Evolutionary conservation across 2,113 vertebrate genomes (phyloP), one percentile per base, ranked within the genome.

Genomic region (Papio anubis): DNA sequence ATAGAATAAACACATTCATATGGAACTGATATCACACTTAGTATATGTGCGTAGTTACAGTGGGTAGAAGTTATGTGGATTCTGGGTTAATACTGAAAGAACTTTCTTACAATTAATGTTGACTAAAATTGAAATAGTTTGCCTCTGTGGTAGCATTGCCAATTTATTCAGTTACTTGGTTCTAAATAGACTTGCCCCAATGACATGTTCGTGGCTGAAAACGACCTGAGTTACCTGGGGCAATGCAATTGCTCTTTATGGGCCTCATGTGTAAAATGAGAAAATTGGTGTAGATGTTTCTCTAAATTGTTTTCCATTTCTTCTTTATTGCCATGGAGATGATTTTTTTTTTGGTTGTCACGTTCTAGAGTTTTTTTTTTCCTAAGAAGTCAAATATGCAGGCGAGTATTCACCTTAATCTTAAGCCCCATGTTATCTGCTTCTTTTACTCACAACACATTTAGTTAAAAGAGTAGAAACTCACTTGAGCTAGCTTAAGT

Each of bases 71-170:
- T 48, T 55, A 84, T 57, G 21, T 70, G 48, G 40, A 59, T 59
- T 52, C 50, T 14, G 6, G 35, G 8, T 59, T 93, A 50, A 72
- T 70, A 38, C 23, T 78, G 72, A 57, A 79, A 78, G 4, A 78
- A 70, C 14, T 89, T 89, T 79, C 40, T 96, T 40, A 72, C 73
- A 90, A 64, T 90, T 72, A 93, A 85, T 64, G 43, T 61, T 64
- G 86, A 52, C 87, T 96, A 61, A 85, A 85, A 96, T 80, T 72
- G 91, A 86, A 90, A 48, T 52, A 21, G 32, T 79, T 61, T 93
- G 72, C 59, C n/a, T 93, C 23, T 55, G 43, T 32, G n/a, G n/a
- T 73, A 80, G 45, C 50, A 61, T 35, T 50, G 18, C 50, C 43
- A 80, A 43, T 80, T 85, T 52, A 61, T 73, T 73, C 43, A 38